phyloP scores from a whole-genome alignment of 2,113 vertebrate genomes.

The Struthio camelus region DNA sequence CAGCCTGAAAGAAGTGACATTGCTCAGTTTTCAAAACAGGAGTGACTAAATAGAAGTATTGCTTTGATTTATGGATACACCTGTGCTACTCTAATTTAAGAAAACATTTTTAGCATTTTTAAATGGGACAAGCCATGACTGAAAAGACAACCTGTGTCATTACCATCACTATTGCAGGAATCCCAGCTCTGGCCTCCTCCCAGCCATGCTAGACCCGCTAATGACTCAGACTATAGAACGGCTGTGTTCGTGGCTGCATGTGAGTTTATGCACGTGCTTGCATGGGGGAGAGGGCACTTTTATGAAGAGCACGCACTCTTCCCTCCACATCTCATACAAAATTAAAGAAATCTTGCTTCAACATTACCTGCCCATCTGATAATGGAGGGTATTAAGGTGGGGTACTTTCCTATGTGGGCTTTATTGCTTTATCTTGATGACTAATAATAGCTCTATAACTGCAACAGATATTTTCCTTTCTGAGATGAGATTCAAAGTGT shows the following conservation, averaged over 20 bases:
- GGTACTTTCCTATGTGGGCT: not conserved
- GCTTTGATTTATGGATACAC: not conserved
- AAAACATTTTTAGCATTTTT: not conserved
- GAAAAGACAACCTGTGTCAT: not conserved
- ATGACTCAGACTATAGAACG: not conserved
- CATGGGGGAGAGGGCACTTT: not conserved
- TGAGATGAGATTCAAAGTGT: not conserved
- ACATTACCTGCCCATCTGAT: not conserved
- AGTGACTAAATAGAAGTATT: not conserved
- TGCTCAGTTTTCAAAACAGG: not conserved
- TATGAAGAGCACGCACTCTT: not conserved
- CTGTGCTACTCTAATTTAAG: not conserved
- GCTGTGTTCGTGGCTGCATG: not conserved
- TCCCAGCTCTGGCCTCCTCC: not conserved
- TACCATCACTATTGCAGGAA: not conserved
- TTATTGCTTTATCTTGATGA: not conserved
- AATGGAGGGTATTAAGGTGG: not conserved
- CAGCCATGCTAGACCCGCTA: fast-evolving
- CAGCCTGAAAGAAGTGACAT: not conserved
- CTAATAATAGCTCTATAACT: not conserved
- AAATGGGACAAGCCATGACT: not conserved
- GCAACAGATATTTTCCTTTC: not conserved
- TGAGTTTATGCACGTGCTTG: not conserved
- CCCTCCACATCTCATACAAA: not conserved
- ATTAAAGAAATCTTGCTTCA: not conserved